Evolutionary conservation across 1,140 invertebrate species (phyloP).

Genomic region (Caenorhabditis briggsae): DNA sequence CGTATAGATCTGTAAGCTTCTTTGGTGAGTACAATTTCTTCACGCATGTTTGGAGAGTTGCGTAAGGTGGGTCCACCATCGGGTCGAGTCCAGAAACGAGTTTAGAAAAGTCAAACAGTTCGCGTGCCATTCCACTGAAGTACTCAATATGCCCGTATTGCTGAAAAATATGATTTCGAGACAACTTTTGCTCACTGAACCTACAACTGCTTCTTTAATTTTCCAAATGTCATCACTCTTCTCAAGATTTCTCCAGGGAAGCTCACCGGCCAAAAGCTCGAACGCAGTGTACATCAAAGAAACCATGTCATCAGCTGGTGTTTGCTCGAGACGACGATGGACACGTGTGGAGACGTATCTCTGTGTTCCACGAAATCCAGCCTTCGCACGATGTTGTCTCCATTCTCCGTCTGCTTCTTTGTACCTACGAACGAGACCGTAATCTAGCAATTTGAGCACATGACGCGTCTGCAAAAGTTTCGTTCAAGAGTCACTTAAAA

Average conservation of each 20-base stretch:
- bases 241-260: conserved; percentile 85
- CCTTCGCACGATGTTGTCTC: conserved; percentile 92
- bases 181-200: background rate
- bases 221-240: conserved; percentile 64
- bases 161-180: background rate
- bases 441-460: conserved; percentile 86
- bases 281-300: conserved; percentile 84
- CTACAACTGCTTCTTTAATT: conserved; percentile 50
- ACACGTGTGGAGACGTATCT: conserved; percentile 99
- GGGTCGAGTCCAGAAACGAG: conserved; percentile 33
- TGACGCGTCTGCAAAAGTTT: conserved; percentile 66
- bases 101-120: conserved; percentile 14
- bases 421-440: conserved; percentile 95
- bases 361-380: conserved; percentile 96
- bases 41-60: conserved; percentile 65
- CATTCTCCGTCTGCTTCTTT: conserved; percentile 90
- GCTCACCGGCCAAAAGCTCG: conserved; percentile 93
- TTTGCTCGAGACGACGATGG: conserved; percentile 88
- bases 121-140: background rate
- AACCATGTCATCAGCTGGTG: conserved; percentile 88
- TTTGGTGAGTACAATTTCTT: conserved; percentile 56
- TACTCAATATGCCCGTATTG: conserved; percentile 9
- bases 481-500: background rate
- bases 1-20: conserved; percentile 64
- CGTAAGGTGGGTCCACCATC: conserved; percentile 68